These are phyloP conservation scores for Trissolcus brochymenae DNA, from an alignment of 2,888 invertebrate genomes.

Conservation along the genomic window DNA sequence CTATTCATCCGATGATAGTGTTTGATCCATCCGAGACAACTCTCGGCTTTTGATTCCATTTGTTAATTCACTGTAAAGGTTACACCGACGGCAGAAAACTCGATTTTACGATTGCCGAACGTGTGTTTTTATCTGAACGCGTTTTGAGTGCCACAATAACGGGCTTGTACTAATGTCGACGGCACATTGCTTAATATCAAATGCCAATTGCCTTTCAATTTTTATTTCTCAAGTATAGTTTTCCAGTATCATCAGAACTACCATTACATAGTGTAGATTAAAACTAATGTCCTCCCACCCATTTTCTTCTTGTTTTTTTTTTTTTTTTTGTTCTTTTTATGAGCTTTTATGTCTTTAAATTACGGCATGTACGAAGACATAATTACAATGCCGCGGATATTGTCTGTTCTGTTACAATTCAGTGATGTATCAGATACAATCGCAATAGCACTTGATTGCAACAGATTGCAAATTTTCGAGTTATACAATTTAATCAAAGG, in stretches of 20 bases:
- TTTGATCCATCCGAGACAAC: neutral
- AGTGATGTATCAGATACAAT: slow-evolving; percentile 32
- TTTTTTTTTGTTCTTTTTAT: neutral
- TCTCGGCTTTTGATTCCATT: slow-evolving; percentile 18
- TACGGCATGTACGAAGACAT: slow-evolving; percentile 42
- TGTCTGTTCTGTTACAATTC: slow-evolving; percentile 35
- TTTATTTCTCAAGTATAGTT: slow-evolving; percentile 53
- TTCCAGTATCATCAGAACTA: slow-evolving; percentile 40
- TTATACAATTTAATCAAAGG: slow-evolving; percentile 42
- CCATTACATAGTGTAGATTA: slow-evolving; percentile 37
- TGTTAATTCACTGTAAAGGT: slow-evolving; percentile 22
- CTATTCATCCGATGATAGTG: slow-evolving; percentile 13
- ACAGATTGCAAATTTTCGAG: slow-evolving; percentile 22
- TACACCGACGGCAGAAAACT: slow-evolving; percentile 6
- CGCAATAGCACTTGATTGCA: slow-evolving; percentile 24
- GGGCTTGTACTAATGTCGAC: slow-evolving; percentile 43
- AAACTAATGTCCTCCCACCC: slow-evolving; percentile 34
- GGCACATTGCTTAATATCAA: slow-evolving; percentile 58
- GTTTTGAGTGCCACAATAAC: slow-evolving; percentile 31
- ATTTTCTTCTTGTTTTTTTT: no score
- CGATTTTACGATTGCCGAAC: slow-evolving; percentile 31
- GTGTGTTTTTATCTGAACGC: slow-evolving; percentile 35
- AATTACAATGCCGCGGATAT: slow-evolving; percentile 46
- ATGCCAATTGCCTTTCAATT: slow-evolving; percentile 63
- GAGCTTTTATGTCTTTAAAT: slow-evolving; percentile 31